A percentile compares a stretch with the other conserved stretches of the same genome.
These are phyloP conservation scores for Malthinus seriepunctatus DNA, from an alignment of 2,888 invertebrate genomes.

Conservation along the genomic window DNA sequence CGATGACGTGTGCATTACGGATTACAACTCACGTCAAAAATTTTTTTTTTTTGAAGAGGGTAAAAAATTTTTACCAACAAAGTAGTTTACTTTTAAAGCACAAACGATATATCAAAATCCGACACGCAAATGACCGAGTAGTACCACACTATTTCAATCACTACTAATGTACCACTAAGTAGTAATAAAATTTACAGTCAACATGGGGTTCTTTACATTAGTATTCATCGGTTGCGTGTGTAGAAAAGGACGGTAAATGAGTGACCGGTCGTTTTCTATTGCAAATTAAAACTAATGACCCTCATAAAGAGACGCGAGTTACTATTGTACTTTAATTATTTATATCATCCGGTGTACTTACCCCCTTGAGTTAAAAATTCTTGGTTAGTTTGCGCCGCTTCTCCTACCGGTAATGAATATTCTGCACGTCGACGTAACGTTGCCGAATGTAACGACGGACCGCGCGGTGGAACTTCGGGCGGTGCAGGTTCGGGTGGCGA, in stretches of 20 bases:
- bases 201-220: constrained; percentile 42
- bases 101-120: constrained; percentile 29
- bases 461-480: constrained; percentile 84
- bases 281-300: constrained; percentile 51
- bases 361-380: constrained; percentile 51
- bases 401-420: constrained; percentile 58
- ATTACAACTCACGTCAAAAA: constrained; percentile 31
- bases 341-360: constrained; percentile 43
- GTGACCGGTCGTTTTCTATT: constrained; percentile 45
- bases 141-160: constrained; percentile 40
- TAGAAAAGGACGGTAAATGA: constrained; percentile 33
- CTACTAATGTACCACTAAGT: constrained; percentile 53
- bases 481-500: constrained; percentile 86
- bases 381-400: constrained; percentile 39
- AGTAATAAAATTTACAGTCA: constrained; percentile 50
- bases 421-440: constrained; percentile 61
- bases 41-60: constrained; percentile 31
- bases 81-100: constrained; percentile 27
- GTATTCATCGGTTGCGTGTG: constrained; percentile 49
- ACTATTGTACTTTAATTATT: constrained; percentile 33
- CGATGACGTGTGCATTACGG: constrained; percentile 36
- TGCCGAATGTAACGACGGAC: constrained; percentile 72
- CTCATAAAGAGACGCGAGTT: constrained; percentile 37
- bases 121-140: constrained; percentile 24
- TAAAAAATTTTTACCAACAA: constrained; percentile 29